Evolutionary conservation across 2,113 vertebrate species (phyloP), one percentile per base, ranked within the genome.

Genomic region (Piprites chloris): DNA sequence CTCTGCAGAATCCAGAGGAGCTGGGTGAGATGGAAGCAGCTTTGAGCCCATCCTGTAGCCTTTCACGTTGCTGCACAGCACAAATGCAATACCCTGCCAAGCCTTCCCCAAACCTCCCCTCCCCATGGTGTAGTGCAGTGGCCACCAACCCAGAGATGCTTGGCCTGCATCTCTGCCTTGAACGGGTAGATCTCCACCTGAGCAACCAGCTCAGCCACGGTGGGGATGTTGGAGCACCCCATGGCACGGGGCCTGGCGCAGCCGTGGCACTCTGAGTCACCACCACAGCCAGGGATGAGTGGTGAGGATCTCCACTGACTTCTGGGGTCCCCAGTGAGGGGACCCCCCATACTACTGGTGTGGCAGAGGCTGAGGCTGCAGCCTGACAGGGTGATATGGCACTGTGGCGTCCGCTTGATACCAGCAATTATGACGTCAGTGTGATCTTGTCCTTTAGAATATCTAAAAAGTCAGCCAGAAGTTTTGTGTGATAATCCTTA

Each of bases 121-220:
- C 2, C 1, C 37, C 0, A 1, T 4, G 2, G 19, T 24, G 53
- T 28, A 3, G 2, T 24, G 19, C 44, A 75, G 46, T 12, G 30
- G 19, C 39, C 23, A 26, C 52, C 0, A 0, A n/a, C 47, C 9
- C 12, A 7, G 14, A 18, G n/a, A 26, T 46, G 21, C n/a, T 32
- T 12, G 53, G 12, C 20, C 53, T 67, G 28, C 42, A 61, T 5
- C 6, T 26, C 16, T 53, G 55, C 39, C 18, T 5, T 30, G 62
- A 61, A 22, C 39, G 20, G 12, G 16, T 15, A 26, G 24, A 32
- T 46, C 24, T 47, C n/a, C 24, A 41, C 37, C n/a, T 2, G 6
- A 18, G 30, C 11, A 69, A 27, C 17, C 21, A 52, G 8, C 30
- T n/a, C 18, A 53, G n/a, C 14, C 9, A 0, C 2, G 9, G 7